Evolutionary conservation across 2,888 invertebrate genomes (phyloP).

Genomic region (Aphidius colemani): DNA sequence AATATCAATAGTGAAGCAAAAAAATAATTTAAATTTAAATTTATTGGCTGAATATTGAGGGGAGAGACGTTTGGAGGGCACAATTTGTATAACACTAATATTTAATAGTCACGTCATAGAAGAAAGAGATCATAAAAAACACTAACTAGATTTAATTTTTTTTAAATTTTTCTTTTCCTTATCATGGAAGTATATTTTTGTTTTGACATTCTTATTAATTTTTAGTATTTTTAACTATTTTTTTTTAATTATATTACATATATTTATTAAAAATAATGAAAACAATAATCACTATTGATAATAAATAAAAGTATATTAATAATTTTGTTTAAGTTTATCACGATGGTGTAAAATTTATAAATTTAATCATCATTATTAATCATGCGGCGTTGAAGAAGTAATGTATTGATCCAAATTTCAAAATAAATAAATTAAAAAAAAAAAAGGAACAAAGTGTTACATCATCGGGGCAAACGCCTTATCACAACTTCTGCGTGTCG

Average conservation of each 20-base stretch:
- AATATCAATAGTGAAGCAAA: slow-evolving; percentile 2
- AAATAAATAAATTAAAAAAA: slow-evolving; percentile 15
- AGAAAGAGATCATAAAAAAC: slow-evolving; percentile 61
- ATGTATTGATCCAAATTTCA: slow-evolving; percentile 42
- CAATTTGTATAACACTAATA: slow-evolving; percentile 54
- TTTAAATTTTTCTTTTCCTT: slow-evolving; percentile 34
- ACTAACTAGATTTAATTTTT: slow-evolving; percentile 57
- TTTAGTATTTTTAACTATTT: slow-evolving; percentile 8
- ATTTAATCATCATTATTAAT: slow-evolving; percentile 16
- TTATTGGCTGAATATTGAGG: slow-evolving; percentile 36
- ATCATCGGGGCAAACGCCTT: slow-evolving; percentile 53
- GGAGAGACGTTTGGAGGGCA: slow-evolving; percentile 36
- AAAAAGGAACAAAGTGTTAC: slow-evolving; percentile 55
- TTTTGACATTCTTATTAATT: slow-evolving; percentile 44
- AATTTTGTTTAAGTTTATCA: slow-evolving; percentile 36
- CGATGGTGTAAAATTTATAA: slow-evolving; percentile 17
- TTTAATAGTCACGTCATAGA: slow-evolving; percentile 50
- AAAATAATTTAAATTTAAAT: slow-evolving; percentile 44
- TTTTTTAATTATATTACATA: slow-evolving; percentile 4
- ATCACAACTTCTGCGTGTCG: slow-evolving; percentile 55
- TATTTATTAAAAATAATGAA: slow-evolving; percentile 26
- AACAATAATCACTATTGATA: slow-evolving; percentile 55
- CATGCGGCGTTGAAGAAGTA: slow-evolving; percentile 32
- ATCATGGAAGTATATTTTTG: slow-evolving; percentile 15
- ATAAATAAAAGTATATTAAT: slow-evolving; percentile 55